Conservation (phyloP, 2,113 vertebrate genomes). For the Prolemur simus region DNA sequence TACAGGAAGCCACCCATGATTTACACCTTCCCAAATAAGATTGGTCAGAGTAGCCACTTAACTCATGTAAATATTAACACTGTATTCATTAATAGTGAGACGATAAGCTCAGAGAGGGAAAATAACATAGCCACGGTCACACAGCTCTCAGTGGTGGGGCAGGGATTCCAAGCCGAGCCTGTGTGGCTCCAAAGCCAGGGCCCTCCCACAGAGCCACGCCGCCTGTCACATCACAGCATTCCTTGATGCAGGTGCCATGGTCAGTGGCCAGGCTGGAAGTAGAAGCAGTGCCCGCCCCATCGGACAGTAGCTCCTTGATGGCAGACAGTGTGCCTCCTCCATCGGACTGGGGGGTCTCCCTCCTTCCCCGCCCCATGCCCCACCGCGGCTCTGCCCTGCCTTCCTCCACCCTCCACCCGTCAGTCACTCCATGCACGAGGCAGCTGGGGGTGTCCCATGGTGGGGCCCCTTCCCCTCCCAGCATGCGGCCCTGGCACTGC, state of each 20-base stretch:
- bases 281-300: background rate
- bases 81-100: background rate
- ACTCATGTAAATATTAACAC: background rate
- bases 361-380: background rate
- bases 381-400: background rate
- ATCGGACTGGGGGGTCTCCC: background rate
- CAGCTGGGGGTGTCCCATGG: background rate
- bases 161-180: background rate
- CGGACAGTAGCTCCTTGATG: too few relatives aligned
- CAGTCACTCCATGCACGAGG: background rate
- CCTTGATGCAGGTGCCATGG: rapidly evolving
- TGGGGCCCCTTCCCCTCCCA: background rate
- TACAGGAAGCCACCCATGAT: background rate
- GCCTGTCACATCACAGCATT: background rate
- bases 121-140: background rate
- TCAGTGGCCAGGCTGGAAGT: background rate
- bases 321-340: too few relatives aligned
- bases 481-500: background rate
- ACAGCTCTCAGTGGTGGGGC: rapidly evolving
- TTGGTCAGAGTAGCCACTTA: background rate
- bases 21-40: background rate
- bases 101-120: background rate
- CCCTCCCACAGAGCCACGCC: rapidly evolving
- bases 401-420: background rate
- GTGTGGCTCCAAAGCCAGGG: background rate